These are phyloP conservation scores for Plebejus melissa DNA, from an alignment of 2,888 invertebrate species.

Conservation along the genomic window DNA sequence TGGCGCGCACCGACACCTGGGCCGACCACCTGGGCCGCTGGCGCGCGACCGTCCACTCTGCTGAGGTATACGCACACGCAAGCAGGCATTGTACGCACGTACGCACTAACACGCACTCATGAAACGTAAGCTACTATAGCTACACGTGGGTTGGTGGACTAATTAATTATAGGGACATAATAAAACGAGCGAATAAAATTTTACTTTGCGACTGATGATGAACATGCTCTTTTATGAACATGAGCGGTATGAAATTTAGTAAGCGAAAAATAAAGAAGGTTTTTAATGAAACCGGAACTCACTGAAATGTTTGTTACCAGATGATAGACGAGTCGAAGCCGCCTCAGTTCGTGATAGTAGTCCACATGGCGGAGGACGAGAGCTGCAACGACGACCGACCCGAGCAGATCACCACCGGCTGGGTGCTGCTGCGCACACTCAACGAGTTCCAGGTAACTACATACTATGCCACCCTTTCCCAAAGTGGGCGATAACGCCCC, in stretches of 20 bases:
- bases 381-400: constrained; percentile 73
- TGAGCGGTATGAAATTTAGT: no score
- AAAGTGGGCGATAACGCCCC: no score
- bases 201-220: no score
- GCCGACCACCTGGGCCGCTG: constrained; percentile 92
- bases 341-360: constrained; percentile 87
- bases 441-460: constrained; percentile 79
- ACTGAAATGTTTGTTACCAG: constrained; percentile 38
- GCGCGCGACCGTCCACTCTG: constrained; percentile 91
- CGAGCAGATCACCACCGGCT: constrained; percentile 72
- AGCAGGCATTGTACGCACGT: not conserved
- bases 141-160: no score
- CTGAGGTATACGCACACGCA: constrained; percentile 79
- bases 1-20: constrained; percentile 93
- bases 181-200: no score
- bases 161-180: no score
- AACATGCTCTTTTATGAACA: no score
- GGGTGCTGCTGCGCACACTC: constrained; percentile 76
- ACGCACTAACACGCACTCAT: not conserved
- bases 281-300: no score
- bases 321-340: constrained; percentile 82
- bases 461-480: no score
- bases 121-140: no score
- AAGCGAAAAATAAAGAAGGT: no score
- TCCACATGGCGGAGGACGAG: constrained; percentile 84